These are phyloP conservation scores for Momotus momota DNA, from an alignment of 2,797 vertebrate genomes.

Conservation along the genomic window DNA sequence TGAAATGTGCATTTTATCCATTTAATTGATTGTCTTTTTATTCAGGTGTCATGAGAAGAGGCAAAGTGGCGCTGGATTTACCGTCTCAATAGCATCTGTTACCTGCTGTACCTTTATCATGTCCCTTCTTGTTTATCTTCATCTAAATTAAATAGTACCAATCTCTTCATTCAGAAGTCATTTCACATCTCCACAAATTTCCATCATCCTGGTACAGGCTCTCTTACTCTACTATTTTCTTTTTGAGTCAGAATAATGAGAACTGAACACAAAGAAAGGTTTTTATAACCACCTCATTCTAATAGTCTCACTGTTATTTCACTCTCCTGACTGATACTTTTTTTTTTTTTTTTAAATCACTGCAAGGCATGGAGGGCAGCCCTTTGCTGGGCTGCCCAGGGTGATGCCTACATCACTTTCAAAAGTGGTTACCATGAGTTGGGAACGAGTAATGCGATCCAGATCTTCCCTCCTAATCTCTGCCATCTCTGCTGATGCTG, in stretches of 20 bases:
- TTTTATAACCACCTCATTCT: not conserved
- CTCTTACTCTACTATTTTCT: conserved; percentile 1
- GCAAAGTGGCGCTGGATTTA: conserved; percentile 26
- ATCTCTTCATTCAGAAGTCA: conserved; percentile 27
- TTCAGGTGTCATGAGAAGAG: not conserved
- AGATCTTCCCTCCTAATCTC: conserved; percentile 10
- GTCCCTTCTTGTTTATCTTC: conserved; percentile 42
- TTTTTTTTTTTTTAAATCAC: not conserved
- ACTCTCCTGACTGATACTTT: not conserved
- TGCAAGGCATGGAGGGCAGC: not conserved
- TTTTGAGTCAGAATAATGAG: not conserved
- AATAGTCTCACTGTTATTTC: not conserved
- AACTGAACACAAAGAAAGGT: not conserved
- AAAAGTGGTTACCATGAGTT: not conserved
- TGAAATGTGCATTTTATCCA: not conserved
- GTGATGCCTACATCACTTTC: not conserved
- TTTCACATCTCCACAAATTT: conserved; percentile 29
- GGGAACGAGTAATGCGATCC: not conserved
- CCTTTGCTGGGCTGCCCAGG: not conserved
- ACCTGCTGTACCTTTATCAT: not conserved
- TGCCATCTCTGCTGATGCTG: not conserved
- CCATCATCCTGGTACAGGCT: not conserved
- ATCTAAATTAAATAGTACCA: conserved; percentile 17
- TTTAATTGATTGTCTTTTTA: conserved; percentile 4
- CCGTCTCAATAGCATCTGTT: not conserved